Conservation (phyloP, 2,888 invertebrate genomes). For the Ophion ellenae region DNA sequence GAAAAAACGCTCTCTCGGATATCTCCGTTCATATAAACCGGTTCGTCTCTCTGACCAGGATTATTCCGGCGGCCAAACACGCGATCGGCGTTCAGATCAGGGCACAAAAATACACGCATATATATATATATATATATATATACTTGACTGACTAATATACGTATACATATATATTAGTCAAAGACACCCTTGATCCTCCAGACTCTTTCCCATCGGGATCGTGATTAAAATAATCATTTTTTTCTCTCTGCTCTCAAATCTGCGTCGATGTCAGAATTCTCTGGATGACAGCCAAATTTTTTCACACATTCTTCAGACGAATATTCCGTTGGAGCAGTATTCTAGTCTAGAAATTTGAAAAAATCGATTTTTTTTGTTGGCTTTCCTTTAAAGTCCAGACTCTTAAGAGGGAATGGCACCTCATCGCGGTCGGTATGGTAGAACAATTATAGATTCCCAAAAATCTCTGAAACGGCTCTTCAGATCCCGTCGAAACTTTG, state of each 20-base stretch:
- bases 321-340: background rate
- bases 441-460: too few relatives aligned
- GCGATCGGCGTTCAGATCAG: slow-evolving; percentile 65
- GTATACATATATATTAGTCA: slow-evolving; percentile 12
- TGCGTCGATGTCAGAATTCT: background rate
- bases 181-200: slow-evolving; percentile 45
- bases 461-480: too few relatives aligned
- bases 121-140: slow-evolving; percentile 22
- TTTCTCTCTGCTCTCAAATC: background rate
- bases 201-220: slow-evolving; percentile 19
- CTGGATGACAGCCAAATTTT: slow-evolving; percentile 9
- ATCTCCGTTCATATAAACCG: slow-evolving; percentile 64
- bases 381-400: too few relatives aligned
- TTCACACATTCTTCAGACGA: background rate
- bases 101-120: slow-evolving; percentile 34
- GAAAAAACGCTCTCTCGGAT: slow-evolving; percentile 30
- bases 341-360: background rate
- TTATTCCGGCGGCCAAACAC: slow-evolving; percentile 66
- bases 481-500: too few relatives aligned
- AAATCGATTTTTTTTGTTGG: too few relatives aligned
- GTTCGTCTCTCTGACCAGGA: slow-evolving; percentile 61
- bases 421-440: too few relatives aligned
- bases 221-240: slow-evolving; percentile 11
- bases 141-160: background rate
- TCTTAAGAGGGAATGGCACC: too few relatives aligned